These are phyloP conservation scores for Sus cebifrons DNA, from an alignment of 2,797 vertebrate genomes.

Conservation along the genomic window DNA sequence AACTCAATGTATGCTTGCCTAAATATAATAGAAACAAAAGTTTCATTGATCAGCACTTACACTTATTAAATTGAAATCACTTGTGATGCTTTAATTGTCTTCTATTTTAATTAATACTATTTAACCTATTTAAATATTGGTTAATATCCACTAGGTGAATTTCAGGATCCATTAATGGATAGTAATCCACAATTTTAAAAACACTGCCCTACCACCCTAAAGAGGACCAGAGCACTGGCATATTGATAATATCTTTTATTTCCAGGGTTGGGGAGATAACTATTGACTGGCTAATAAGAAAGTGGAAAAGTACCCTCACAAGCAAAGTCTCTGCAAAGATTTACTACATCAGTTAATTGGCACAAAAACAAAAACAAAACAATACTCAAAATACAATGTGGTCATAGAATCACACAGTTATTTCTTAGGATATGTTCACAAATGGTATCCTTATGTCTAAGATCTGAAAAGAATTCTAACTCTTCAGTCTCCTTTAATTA, in stretches of 20 bases:
- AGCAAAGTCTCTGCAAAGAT: not conserved
- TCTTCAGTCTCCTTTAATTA: not conserved
- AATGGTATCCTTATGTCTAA: not conserved
- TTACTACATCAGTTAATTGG: not conserved
- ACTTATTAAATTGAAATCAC: not conserved
- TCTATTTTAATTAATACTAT: not conserved
- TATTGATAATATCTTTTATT: not conserved
- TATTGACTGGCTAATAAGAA: not conserved
- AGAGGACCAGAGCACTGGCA: not conserved
- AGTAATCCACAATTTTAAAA: not conserved
- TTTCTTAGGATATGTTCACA: not conserved
- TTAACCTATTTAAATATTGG: not conserved
- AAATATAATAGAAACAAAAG: not conserved
- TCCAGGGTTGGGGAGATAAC: rapidly evolving
- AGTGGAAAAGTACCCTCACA: not conserved
- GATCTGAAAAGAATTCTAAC: not conserved
- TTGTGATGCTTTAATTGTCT: not conserved
- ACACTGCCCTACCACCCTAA: not conserved
- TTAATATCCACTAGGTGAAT: not conserved
- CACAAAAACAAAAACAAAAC: not conserved
- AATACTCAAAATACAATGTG: not conserved
- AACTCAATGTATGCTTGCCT: not conserved
- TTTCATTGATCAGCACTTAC: not conserved
- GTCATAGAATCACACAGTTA: not conserved
- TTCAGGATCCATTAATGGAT: not conserved